Conservation (phyloP, 2,888 invertebrate species). For the Spodoptera littoralis region DNA sequence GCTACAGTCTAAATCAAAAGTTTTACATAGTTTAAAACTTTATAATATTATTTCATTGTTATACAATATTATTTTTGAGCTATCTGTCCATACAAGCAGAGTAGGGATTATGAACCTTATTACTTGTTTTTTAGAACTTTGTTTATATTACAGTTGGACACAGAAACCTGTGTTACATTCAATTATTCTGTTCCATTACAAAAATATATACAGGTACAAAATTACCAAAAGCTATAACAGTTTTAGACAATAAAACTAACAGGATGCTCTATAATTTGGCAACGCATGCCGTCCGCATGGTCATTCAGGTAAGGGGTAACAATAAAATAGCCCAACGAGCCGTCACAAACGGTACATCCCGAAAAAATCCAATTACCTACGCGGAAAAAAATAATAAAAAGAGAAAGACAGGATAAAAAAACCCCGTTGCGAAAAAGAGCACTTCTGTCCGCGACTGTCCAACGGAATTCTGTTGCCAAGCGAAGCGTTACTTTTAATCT, state of each 20-base stretch:
- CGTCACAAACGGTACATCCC: constrained; percentile 50
- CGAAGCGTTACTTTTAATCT: constrained; percentile 87
- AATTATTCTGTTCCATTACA: too few species aligned
- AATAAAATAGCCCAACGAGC: constrained; percentile 56
- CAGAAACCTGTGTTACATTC: too few species aligned
- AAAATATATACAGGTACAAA: too few species aligned
- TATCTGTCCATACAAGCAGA: too few species aligned
- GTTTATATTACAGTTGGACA: too few species aligned
- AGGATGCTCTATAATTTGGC: constrained; percentile 53
- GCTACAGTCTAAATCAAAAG: constrained; percentile 36
- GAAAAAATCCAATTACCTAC: constrained; percentile 61
- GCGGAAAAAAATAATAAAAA: constrained; percentile 57
- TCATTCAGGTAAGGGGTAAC: constrained; percentile 50
- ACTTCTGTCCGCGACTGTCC: constrained; percentile 69
- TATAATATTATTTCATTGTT: constrained; percentile 2
- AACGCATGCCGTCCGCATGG: constrained; percentile 21
- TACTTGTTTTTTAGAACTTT: too few species aligned
- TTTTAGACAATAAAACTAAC: constrained; percentile 34
- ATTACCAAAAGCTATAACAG: constrained; percentile 29
- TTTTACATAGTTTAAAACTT: constrained; percentile 1
- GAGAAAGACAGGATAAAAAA: constrained; percentile 24
- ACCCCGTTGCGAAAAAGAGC: constrained; percentile 43
- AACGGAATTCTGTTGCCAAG: constrained; percentile 76
- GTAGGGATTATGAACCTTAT: too few species aligned
- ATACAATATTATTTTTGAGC: too few species aligned